Conservation (phyloP, 1,140 invertebrate genomes). For the Drosophila kikkawai region DNA sequence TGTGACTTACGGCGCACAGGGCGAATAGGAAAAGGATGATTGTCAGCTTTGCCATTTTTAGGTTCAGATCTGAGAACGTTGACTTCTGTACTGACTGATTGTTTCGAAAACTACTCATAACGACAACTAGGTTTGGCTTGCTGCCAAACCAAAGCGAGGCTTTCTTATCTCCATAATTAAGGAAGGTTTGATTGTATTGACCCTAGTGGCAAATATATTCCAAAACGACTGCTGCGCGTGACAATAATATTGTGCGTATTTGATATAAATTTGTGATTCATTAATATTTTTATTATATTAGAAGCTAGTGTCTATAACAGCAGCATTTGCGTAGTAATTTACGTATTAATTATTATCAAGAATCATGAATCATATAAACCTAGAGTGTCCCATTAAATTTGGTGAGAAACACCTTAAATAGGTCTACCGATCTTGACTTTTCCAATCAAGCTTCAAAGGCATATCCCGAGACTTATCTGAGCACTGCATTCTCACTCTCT, state of each 20-base stretch:
- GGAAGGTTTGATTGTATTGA: background rate
- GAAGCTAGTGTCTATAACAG: no score
- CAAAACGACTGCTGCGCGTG: no score
- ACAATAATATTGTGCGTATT: background rate
- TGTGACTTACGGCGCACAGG: background rate
- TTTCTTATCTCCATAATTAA: background rate
- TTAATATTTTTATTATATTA: no score
- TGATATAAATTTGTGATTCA: no score
- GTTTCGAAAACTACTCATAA: background rate
- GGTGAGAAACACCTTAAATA: background rate
- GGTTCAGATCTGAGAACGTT: background rate
- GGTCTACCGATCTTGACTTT: background rate
- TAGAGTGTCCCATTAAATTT: background rate
- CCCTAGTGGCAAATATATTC: background rate
- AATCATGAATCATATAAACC: background rate
- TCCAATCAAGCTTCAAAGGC: constrained; percentile 3
- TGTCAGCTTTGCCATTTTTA: background rate
- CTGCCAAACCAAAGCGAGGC: background rate
- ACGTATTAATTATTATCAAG: background rate
- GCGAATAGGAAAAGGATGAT: background rate
- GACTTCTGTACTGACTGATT: background rate
- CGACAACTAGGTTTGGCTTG: background rate
- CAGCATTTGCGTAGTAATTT: no score
- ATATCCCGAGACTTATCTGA: constrained; percentile 5
- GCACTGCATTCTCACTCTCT: background rate